These are phyloP conservation scores for Sylvia borin DNA, from an alignment of 2,797 vertebrate species.

Conservation along the genomic window DNA sequence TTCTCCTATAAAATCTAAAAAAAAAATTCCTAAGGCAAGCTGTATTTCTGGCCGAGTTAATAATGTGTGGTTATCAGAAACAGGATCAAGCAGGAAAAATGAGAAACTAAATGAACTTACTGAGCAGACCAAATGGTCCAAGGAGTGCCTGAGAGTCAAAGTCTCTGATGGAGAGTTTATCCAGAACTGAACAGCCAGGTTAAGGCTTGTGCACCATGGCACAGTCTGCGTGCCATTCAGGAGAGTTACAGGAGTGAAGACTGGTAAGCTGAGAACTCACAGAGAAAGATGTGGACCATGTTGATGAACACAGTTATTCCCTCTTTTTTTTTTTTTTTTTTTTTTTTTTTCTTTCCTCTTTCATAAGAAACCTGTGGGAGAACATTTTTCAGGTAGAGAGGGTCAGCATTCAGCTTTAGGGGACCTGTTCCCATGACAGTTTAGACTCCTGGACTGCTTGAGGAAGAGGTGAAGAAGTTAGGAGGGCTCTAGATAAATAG, in stretches of 20 bases:
- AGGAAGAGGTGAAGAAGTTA: neutral
- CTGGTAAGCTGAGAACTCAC: neutral
- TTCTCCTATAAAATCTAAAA: neutral
- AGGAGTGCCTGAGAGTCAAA: neutral
- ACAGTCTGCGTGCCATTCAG: neutral
- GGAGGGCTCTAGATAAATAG: neutral
- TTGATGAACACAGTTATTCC: neutral
- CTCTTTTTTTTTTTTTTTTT: neutral
- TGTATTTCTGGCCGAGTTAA: neutral
- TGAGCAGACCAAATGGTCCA: conserved; percentile 10
- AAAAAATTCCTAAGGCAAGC: neutral
- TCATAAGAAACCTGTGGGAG: neutral
- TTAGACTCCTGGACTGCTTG: neutral
- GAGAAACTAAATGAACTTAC: neutral
- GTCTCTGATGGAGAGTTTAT: neutral
- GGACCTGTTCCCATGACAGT: neutral
- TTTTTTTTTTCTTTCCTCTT: neutral
- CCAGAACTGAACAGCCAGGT: neutral
- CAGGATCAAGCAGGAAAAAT: neutral
- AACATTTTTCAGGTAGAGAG: neutral
- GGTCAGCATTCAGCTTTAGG: neutral
- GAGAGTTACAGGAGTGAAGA: neutral
- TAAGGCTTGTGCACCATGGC: neutral
- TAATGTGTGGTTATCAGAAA: neutral
- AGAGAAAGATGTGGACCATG: neutral